Conservation (phyloP, 2,888 invertebrate genomes). For the Ophion slaviceki region DNA sequence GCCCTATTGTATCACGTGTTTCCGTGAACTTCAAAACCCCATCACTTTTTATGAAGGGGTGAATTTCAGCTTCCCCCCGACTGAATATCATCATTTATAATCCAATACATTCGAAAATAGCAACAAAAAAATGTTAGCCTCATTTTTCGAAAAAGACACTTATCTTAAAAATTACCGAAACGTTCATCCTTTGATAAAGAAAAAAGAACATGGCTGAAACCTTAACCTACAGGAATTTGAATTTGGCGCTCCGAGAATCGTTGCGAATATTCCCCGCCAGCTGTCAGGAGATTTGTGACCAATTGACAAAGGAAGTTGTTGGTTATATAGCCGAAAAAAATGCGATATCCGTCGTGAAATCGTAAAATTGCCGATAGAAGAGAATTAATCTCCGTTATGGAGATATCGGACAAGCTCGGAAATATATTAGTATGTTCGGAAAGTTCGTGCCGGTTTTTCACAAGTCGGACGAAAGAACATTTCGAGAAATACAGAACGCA, state of each 20-base stretch:
- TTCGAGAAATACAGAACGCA: background rate
- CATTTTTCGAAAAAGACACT: no score
- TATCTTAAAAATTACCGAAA: no score
- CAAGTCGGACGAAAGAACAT: background rate
- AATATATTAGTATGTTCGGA: background rate
- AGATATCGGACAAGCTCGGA: background rate
- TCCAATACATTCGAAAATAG: no score
- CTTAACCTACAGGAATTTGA: background rate
- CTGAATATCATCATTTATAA: no score
- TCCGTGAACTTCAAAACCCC: no score
- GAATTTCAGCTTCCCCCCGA: no score
- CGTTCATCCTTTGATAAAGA: no score
- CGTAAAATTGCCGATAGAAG: background rate
- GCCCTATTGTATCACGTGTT: no score
- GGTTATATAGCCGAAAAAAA: slow-evolving; percentile 13
- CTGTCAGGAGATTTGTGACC: background rate
- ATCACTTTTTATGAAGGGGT: no score
- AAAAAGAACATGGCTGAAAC: background rate
- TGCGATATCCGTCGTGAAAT: background rate
- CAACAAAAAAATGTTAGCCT: no score
- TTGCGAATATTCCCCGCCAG: slow-evolving; percentile 1
- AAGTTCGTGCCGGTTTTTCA: no score
- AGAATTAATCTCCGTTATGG: background rate
- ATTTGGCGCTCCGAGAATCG: background rate
- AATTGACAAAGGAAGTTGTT: slow-evolving; percentile 19